Evolutionary conservation across 2,797 vertebrate species (phyloP).

Genomic region (Megaceryle alcyon): DNA sequence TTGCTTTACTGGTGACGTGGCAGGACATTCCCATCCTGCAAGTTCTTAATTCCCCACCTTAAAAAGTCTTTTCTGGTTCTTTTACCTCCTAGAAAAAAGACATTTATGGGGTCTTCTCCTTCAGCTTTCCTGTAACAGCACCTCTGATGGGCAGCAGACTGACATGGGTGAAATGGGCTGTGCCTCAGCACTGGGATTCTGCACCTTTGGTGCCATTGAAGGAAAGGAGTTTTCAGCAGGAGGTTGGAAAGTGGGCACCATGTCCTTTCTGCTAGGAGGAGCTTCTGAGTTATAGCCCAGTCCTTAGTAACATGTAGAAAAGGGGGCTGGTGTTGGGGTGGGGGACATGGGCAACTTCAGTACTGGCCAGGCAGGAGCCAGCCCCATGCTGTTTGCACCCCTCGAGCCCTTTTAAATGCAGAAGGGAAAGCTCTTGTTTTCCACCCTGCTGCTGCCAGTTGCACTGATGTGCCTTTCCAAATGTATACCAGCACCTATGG

Average conservation of each 20-base stretch:
- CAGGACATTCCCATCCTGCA: background rate
- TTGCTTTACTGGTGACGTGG: background rate
- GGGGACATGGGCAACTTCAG: background rate
- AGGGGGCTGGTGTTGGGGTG: background rate
- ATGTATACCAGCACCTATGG: background rate
- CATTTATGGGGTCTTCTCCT: background rate
- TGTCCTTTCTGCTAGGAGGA: background rate
- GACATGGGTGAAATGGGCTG: rapidly evolving
- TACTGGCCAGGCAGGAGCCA: background rate
- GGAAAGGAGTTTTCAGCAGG: background rate
- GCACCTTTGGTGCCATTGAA: background rate
- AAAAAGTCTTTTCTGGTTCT: background rate
- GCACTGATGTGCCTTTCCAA: background rate
- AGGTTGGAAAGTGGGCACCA: rapidly evolving
- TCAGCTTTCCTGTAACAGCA: background rate
- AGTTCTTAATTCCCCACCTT: background rate
- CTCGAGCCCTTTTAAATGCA: background rate
- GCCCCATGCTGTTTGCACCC: background rate
- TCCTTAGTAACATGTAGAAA: rapidly evolving
- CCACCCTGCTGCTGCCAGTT: background rate
- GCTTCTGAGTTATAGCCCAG: background rate
- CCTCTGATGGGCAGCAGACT: background rate
- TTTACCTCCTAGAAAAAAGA: background rate
- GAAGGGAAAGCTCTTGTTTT: background rate
- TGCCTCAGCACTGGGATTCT: background rate